Evolutionary conservation across 1,140 invertebrate species (phyloP).

Genomic region (Lutraria rhynchaena): DNA sequence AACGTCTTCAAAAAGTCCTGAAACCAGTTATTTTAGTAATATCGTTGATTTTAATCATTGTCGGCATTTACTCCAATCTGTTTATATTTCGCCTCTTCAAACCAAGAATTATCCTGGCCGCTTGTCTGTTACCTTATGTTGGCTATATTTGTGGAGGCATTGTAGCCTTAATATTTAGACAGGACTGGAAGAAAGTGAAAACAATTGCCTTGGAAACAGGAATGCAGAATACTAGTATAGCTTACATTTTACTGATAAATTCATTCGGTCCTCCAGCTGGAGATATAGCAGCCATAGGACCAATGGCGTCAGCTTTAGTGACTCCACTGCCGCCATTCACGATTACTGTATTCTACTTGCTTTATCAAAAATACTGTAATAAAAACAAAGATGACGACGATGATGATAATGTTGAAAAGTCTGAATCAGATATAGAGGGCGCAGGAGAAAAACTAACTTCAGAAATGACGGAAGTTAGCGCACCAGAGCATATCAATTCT

Average conservation of each 20-base stretch:
- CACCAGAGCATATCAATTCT: not conserved
- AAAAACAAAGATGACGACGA: constrained; percentile 58
- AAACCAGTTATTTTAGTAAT: constrained; percentile 90
- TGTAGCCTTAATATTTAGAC: constrained; percentile 70
- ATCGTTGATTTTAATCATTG: constrained; percentile 93
- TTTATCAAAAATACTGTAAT: constrained; percentile 67
- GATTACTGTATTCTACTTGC: constrained; percentile 61
- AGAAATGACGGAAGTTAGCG: constrained; percentile 2
- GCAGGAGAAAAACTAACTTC: constrained; percentile 24
- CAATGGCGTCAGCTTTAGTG: constrained; percentile 90
- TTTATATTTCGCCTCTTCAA: constrained; percentile 94
- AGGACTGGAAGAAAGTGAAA: constrained; percentile 79
- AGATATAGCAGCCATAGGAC: constrained; percentile 81
- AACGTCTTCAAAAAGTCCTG: constrained; percentile 69
- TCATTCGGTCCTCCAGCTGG: constrained; percentile 82
- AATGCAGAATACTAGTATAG: constrained; percentile 83
- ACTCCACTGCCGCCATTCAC: constrained; percentile 92
- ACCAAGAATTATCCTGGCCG: constrained; percentile 86
- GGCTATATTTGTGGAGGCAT: constrained; percentile 90
- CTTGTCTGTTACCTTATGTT: constrained; percentile 92
- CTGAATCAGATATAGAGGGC: not conserved
- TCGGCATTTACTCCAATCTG: constrained; percentile 94
- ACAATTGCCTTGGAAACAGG: constrained; percentile 84
- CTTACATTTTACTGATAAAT: constrained; percentile 82
- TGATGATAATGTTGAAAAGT: not conserved